These are phyloP conservation scores for Noctua janthina DNA, from an alignment of 2,888 invertebrate genomes.

Conservation along the genomic window DNA sequence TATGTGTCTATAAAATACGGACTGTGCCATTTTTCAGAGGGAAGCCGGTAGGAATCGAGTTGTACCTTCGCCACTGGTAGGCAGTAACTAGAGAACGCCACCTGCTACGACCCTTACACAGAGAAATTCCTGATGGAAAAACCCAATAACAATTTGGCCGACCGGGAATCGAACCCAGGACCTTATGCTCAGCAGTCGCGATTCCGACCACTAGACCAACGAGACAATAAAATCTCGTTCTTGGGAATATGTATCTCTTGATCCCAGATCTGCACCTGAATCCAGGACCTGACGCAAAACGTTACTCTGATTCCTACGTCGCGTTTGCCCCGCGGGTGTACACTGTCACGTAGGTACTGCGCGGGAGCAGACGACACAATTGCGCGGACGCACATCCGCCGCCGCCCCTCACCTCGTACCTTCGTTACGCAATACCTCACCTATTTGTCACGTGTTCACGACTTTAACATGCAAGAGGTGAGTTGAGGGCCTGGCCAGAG, in stretches of 20 bases:
- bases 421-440: slow-evolving; percentile 50
- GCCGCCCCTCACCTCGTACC: slow-evolving; percentile 59
- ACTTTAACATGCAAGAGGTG: not conserved
- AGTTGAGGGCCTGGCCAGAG: not conserved
- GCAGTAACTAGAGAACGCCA: not conserved
- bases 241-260: not conserved
- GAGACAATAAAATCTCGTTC: not conserved
- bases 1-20: no score
- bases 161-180: no score
- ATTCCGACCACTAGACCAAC: no score
- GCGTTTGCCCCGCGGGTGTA: slow-evolving; percentile 34
- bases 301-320: not conserved
- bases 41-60: no score
- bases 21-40: no score
- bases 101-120: not conserved
- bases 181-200: no score
- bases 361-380: slow-evolving; percentile 63
- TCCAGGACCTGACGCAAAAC: not conserved
- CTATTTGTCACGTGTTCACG: slow-evolving; percentile 31
- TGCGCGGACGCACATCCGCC: slow-evolving; percentile 65
- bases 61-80: not conserved
- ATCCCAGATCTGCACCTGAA: not conserved
- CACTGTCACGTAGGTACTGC: slow-evolving; percentile 44
- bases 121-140: no score
- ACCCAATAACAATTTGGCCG: no score